These are phyloP conservation scores for Pandemis corylana DNA, from an alignment of 2,888 invertebrate species.

Conservation along the genomic window DNA sequence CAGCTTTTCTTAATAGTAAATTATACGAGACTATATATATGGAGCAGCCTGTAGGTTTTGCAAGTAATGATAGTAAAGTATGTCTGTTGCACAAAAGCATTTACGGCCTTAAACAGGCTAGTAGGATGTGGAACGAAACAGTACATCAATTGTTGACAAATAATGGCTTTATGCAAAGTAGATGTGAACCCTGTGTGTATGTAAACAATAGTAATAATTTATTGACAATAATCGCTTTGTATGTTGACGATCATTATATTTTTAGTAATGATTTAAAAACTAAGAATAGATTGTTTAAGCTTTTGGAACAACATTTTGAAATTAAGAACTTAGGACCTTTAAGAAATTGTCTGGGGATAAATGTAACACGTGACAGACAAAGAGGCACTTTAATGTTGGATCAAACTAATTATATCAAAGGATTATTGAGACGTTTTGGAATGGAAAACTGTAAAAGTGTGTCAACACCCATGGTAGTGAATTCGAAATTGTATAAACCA, in stretches of 20 bases:
- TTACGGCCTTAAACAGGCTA: slow-evolving; percentile 4
- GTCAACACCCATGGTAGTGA: slow-evolving; percentile 38
- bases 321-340: not conserved
- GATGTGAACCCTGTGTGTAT: slow-evolving; percentile 12
- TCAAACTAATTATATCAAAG: not conserved
- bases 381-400: not conserved
- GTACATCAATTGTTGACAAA: not conserved
- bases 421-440: not conserved
- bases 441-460: slow-evolving; percentile 42
- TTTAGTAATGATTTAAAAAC: not conserved
- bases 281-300: not conserved
- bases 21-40: slow-evolving; percentile 12
- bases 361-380: not conserved
- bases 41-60: slow-evolving; percentile 24
- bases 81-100: slow-evolving; percentile 4
- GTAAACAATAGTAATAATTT: not conserved
- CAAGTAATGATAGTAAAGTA: not conserved
- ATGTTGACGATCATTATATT: slow-evolving; percentile 10
- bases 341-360: not conserved
- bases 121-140: slow-evolving; percentile 9
- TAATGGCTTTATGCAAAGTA: slow-evolving; percentile 1
- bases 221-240: not conserved
- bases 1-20: slow-evolving; percentile 12
- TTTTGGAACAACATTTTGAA: not conserved
- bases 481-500: slow-evolving; percentile 33